These are phyloP conservation scores for Catocala fraxini DNA, from an alignment of 2,888 invertebrate species.

Conservation along the genomic window DNA sequence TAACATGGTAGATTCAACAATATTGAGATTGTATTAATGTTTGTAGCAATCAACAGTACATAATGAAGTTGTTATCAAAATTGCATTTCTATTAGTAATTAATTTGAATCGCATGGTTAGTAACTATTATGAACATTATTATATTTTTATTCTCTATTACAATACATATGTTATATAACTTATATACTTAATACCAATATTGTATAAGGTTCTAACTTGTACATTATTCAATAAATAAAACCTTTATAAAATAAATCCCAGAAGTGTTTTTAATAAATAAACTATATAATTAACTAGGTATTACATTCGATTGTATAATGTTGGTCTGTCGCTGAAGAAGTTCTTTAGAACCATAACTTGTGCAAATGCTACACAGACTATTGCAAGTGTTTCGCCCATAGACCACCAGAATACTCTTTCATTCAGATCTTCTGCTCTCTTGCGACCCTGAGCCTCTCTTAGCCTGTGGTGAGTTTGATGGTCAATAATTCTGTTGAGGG, in stretches of 20 bases:
- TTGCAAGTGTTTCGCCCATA: slow-evolving; percentile 94
- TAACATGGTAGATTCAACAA: too few relatives aligned
- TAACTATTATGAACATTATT: not conserved
- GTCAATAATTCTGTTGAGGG: slow-evolving; percentile 95
- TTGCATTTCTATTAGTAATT: not conserved
- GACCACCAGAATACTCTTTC: slow-evolving; percentile 98
- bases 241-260: slow-evolving; percentile 52
- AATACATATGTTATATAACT: too few relatives aligned
- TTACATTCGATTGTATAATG: slow-evolving; percentile 81
- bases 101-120: not conserved
- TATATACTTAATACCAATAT: not conserved
- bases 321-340: slow-evolving; percentile 91
- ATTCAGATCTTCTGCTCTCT: slow-evolving; percentile 98
- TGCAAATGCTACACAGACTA: slow-evolving; percentile 94
- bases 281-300: slow-evolving; percentile 66
- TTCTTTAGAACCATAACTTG: slow-evolving; percentile 97
- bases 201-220: slow-evolving; percentile 9
- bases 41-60: slow-evolving; percentile 1
- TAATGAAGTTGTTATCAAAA: slow-evolving; percentile 1
- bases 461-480: slow-evolving; percentile 99
- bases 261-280: slow-evolving; percentile 77
- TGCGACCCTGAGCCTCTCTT: slow-evolving; percentile 97
- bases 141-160: not conserved
- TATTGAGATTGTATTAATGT: not conserved
- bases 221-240: slow-evolving; percentile 41